Conservation (phyloP, 2,888 invertebrate genomes). For the Drosophila niveifrons region DNA sequence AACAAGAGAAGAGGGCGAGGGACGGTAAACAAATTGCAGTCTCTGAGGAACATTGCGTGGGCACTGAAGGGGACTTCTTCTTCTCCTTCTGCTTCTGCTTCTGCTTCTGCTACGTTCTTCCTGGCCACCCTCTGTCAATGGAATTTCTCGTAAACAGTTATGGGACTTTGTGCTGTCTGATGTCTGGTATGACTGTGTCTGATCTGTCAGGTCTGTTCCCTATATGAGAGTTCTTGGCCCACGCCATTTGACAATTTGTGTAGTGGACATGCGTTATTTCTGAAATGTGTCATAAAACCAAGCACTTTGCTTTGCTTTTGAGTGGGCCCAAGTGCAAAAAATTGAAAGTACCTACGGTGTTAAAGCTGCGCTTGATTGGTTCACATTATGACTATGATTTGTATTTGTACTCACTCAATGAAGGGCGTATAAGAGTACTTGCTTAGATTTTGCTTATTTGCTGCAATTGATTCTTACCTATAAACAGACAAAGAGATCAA, state of each 20-base stretch:
- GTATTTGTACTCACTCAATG: conserved; percentile 49
- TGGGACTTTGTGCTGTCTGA: conserved; percentile 12
- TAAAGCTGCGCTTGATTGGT: conserved; percentile 35
- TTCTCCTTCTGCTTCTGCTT: no score
- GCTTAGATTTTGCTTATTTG: conserved; percentile 20
- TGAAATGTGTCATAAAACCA: conserved; percentile 34
- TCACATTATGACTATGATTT: conserved; percentile 29
- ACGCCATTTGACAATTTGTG: conserved; percentile 54
- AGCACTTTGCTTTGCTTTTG: conserved; percentile 32
- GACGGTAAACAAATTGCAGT: conserved; percentile 22
- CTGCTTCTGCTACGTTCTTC: no score
- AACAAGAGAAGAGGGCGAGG: not conserved
- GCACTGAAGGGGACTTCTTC: conserved; percentile 16
- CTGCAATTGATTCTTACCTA: conserved; percentile 59
- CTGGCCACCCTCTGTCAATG: not conserved
- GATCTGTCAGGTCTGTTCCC: conserved; percentile 13
- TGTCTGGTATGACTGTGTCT: conserved; percentile 8
- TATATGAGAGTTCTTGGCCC: conserved; percentile 41
- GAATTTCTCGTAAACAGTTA: conserved; percentile 36
- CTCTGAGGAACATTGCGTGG: conserved; percentile 15
- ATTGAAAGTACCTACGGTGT: conserved; percentile 34
- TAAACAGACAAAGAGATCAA: conserved; percentile 30
- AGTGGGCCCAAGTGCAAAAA: conserved; percentile 54
- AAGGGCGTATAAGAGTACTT: conserved; percentile 20
- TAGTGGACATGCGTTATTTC: conserved; percentile 28